These are phyloP conservation scores for Triops cancriformis DNA, from an alignment of 1,140 invertebrate species.

Conservation along the genomic window DNA sequence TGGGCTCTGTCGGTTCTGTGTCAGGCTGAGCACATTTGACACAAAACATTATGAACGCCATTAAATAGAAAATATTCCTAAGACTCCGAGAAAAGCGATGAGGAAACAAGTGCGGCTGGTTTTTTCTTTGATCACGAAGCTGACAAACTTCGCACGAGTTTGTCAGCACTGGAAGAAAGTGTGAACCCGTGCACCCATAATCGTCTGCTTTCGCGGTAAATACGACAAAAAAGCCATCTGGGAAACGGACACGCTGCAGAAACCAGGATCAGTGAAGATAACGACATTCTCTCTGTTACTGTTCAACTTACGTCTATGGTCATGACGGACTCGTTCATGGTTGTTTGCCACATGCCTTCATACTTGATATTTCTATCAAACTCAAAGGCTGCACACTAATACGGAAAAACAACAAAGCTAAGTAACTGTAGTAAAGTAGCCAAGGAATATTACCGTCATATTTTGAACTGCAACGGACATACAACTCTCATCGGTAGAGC, in stretches of 20 bases:
- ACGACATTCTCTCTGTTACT: constrained; percentile 11
- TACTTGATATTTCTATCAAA: no score
- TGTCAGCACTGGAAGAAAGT: constrained; percentile 31
- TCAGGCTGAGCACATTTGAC: constrained; percentile 41
- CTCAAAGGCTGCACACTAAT: constrained; percentile 65
- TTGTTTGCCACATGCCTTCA: no score
- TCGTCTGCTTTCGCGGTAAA: no score
- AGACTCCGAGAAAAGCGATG: no score
- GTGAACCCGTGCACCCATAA: constrained; percentile 52
- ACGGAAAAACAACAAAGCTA: constrained; percentile 1
- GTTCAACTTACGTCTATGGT: no score
- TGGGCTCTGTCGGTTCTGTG: no score
- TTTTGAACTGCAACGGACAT: no score
- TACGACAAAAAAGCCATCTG: no score
- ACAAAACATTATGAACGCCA: constrained; percentile 42
- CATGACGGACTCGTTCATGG: no score
- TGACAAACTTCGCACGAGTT: constrained; percentile 47
- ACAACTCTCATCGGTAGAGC: no score
- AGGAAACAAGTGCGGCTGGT: no score
- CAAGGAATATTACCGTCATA: constrained; percentile 48
- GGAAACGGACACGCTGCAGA: no score
- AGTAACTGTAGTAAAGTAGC: constrained; percentile 16
- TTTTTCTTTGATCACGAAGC: constrained; percentile 46
- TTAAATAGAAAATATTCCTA: constrained; percentile 53
- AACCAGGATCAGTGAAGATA: constrained; percentile 27